A percentile compares a stretch with the other conserved stretches of the same genome.
These are phyloP conservation scores for Diaprepes abbreviatus DNA, from an alignment of 2,888 invertebrate genomes.

Conservation along the genomic window DNA sequence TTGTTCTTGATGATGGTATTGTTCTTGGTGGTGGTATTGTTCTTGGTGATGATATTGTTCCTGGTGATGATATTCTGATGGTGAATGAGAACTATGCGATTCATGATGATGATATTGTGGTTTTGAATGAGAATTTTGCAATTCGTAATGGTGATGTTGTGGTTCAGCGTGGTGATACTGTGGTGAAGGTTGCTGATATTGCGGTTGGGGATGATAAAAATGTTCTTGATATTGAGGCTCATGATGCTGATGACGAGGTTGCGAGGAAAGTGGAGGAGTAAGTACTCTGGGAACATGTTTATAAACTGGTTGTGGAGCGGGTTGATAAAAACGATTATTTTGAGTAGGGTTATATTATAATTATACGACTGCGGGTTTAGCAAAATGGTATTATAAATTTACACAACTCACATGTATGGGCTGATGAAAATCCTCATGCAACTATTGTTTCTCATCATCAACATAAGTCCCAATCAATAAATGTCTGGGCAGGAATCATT, in stretches of 20 bases:
- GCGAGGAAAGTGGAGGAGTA: conserved; percentile 33
- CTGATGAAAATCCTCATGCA: no score
- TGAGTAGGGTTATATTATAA: conserved; percentile 30
- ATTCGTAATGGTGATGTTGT: conserved; percentile 14
- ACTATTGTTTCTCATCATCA: no score
- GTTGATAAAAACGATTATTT: conserved; percentile 42
- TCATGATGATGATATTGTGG: conserved; percentile 19
- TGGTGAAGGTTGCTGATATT: conserved; percentile 2
- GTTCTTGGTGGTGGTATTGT: no score
- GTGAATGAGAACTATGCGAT: conserved; percentile 2
- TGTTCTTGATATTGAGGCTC: neutral
- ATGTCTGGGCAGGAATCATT: no score
- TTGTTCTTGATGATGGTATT: no score
- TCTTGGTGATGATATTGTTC: no score
- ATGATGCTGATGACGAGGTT: conserved; percentile 29
- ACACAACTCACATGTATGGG: no score
- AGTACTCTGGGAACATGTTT: conserved; percentile 37
- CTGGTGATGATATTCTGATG: neutral
- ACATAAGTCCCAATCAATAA: no score
- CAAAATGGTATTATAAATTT: no score
- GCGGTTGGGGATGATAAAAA: no score
- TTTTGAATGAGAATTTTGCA: neutral
- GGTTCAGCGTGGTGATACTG: conserved; percentile 6
- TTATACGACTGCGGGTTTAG: conserved; percentile 52
- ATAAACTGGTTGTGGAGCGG: conserved; percentile 19